phyloP scores from a whole-genome alignment of 2,888 invertebrate species.

The Sinodicranocentrus sp. region DNA sequence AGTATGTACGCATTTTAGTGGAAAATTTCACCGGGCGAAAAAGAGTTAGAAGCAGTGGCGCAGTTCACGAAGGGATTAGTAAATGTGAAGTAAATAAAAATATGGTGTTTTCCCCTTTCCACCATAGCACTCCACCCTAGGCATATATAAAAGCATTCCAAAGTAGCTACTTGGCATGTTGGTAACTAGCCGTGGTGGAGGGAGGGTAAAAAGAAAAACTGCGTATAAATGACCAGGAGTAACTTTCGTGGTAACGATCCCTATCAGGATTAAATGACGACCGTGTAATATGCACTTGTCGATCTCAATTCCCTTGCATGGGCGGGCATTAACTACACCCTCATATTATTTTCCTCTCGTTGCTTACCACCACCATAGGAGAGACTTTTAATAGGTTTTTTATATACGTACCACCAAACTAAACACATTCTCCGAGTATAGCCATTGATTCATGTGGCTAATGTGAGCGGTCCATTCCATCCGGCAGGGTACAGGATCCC shows the following conservation, averaged over 20 bases:
- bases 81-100: slow-evolving; percentile 54
- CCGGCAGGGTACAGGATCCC: not conserved
- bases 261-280: slow-evolving; percentile 57
- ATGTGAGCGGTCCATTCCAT: too few relatives aligned
- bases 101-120: slow-evolving; percentile 27
- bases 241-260: slow-evolving; percentile 48
- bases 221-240: slow-evolving; percentile 41
- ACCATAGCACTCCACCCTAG: slow-evolving; percentile 23
- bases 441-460: too few relatives aligned
- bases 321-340: slow-evolving; percentile 43
- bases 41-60: too few relatives aligned
- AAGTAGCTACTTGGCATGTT: too few relatives aligned
- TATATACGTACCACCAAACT: too few relatives aligned
- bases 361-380: not conserved
- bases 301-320: slow-evolving; percentile 45
- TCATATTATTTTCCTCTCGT: not conserved
- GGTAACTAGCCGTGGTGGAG: too few relatives aligned
- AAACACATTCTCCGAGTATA: too few relatives aligned
- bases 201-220: slow-evolving; percentile 26
- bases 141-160: slow-evolving; percentile 5
- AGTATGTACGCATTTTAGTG: not conserved
- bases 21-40: slow-evolving; percentile 9
- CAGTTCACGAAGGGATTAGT: not conserved
- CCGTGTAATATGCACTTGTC: slow-evolving; percentile 57
- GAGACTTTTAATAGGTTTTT: too few relatives aligned